Percentiles rank a stretch among this genome's conserved stretches.
Conservation (phyloP, 2,113 vertebrate species). For the Phaethornis superciliosus region DNA sequence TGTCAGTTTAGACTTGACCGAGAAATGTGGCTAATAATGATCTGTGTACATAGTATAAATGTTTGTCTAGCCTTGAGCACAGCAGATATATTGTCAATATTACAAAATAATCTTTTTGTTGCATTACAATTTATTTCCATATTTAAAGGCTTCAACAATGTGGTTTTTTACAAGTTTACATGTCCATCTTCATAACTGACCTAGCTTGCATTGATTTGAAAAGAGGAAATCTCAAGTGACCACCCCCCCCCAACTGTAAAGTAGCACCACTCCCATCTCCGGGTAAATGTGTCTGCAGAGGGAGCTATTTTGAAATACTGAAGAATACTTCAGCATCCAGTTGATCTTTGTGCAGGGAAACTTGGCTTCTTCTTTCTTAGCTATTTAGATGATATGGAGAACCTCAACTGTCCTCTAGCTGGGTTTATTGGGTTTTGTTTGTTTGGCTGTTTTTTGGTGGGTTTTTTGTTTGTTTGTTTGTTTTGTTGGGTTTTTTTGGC, state of each 20-base stretch:
- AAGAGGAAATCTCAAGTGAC: neutral
- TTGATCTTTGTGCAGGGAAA: neutral
- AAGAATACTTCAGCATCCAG: neutral
- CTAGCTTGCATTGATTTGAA: neutral
- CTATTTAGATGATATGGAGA: neutral
- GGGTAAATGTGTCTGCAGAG: neutral
- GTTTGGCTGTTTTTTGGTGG: neutral
- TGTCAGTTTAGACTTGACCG: neutral
- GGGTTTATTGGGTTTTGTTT: neutral
- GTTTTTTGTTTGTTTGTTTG: too few relatives aligned
- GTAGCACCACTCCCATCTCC: neutral
- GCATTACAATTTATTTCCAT: neutral
- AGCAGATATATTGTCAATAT: neutral
- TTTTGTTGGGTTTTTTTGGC: neutral
- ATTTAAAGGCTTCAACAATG: neutral
- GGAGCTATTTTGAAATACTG: neutral
- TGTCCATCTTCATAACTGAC: neutral
- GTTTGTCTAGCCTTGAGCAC: neutral
- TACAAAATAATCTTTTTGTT: neutral
- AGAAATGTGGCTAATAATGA: neutral
- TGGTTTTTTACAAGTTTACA: neutral
- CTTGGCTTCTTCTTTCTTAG: neutral
- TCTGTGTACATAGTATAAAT: neutral
- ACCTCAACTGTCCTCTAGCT: neutral
- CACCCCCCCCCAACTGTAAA: rapidly evolving